A percentile compares a stretch with the other conserved stretches of the same genome.
Conservation (phyloP, 2,797 vertebrate species). For the Ceryle rudis region DNA sequence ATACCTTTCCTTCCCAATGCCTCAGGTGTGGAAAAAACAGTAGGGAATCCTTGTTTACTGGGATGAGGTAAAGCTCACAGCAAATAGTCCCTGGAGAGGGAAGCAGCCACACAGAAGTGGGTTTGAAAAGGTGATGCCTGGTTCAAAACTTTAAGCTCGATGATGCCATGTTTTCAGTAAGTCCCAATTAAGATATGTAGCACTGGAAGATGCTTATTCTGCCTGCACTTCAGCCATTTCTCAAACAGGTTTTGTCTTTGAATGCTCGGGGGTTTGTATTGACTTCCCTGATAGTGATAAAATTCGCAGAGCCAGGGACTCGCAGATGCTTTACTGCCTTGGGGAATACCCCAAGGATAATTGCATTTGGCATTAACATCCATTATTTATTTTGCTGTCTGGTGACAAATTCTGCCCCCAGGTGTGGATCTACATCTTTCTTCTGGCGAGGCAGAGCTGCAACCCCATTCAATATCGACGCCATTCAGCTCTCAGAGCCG, state of each 20-base stretch:
- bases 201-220: neutral
- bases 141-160: neutral
- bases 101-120: neutral
- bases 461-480: neutral
- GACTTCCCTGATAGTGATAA: accelerated
- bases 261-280: neutral
- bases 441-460: neutral
- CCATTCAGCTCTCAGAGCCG: neutral
- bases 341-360: neutral
- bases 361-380: neutral
- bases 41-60: neutral
- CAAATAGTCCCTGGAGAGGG: too few relatives aligned
- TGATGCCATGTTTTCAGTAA: neutral
- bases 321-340: neutral
- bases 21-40: neutral
- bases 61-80: neutral
- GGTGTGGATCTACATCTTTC: neutral
- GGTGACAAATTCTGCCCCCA: neutral
- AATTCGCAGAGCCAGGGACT: neutral
- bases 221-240: neutral
- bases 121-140: neutral
- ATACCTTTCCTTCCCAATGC: neutral
- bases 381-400: neutral
- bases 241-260: neutral
- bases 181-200: neutral